Evolutionary conservation across 2,888 invertebrate species (phyloP).

Genomic region (Parapristionchus giblindavisi): DNA sequence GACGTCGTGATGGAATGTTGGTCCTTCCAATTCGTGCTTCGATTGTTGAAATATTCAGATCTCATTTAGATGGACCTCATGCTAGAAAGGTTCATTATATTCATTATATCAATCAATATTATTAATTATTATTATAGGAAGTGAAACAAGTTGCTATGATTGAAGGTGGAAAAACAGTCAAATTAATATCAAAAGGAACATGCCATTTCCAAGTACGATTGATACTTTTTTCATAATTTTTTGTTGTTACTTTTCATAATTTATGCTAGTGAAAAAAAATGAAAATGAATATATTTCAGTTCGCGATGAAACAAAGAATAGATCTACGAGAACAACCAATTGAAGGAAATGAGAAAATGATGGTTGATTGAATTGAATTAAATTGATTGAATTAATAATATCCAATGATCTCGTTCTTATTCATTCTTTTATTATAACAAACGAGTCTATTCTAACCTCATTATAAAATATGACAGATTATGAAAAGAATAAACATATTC

Average conservation of each 20-base stretch:
- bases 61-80: slow-evolving; percentile 49
- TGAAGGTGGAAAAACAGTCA: slow-evolving; percentile 58
- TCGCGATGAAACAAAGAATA: slow-evolving; percentile 68
- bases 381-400: too few relatives aligned
- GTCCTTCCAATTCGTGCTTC: slow-evolving; percentile 65
- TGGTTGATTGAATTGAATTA: slow-evolving; percentile 37
- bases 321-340: slow-evolving; percentile 62
- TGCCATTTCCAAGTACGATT: slow-evolving; percentile 66
- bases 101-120: slow-evolving; percentile 40
- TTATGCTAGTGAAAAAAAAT: too few relatives aligned
- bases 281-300: slow-evolving; percentile 48
- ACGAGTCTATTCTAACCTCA: too few relatives aligned
- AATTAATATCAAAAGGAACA: slow-evolving; percentile 63
- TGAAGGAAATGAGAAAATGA: slow-evolving; percentile 34
- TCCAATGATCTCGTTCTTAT: not conserved
- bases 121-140: slow-evolving; percentile 6
- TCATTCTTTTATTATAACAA: too few relatives aligned
- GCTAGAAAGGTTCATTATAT: slow-evolving; percentile 54
- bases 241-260: not conserved
- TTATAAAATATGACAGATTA: too few relatives aligned
- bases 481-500: too few relatives aligned
- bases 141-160: slow-evolving; percentile 53
- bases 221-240: not conserved
- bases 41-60: slow-evolving; percentile 64
- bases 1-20: slow-evolving; percentile 64